Evolutionary conservation across 1,140 invertebrate species (phyloP).

Genomic region (Apocrypta bakeri): DNA sequence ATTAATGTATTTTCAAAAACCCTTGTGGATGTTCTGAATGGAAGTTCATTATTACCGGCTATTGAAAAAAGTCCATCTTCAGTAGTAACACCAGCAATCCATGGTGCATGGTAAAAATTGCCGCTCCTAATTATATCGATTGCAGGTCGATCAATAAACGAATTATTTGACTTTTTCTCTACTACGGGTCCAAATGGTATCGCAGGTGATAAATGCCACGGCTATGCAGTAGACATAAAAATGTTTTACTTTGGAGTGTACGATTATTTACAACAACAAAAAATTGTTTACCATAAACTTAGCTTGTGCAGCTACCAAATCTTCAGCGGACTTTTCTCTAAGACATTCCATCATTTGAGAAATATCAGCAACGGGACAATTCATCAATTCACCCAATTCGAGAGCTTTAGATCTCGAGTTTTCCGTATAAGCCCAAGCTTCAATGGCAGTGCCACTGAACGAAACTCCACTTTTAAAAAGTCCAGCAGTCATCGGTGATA

Average conservation of each 20-base stretch:
- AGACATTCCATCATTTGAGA: conserved; percentile 7
- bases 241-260: no score
- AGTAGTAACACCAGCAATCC: conserved; percentile 75
- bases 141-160: conserved; percentile 77
- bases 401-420: conserved; percentile 79
- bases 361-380: conserved; percentile 74
- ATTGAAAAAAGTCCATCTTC: conserved; percentile 79
- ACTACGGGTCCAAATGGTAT: conserved; percentile 78
- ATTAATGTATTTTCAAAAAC: background rate
- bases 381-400: conserved; percentile 77
- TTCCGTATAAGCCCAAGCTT: conserved; percentile 79
- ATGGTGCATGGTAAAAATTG: conserved; percentile 74
- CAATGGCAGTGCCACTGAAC: conserved; percentile 81
- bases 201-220: conserved; percentile 75
- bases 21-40: conserved; percentile 56
- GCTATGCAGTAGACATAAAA: conserved; percentile 60
- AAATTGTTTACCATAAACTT: conserved; percentile 1
- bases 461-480: conserved; percentile 79
- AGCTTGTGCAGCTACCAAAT: background rate
- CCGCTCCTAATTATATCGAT: conserved; percentile 74
- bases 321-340: background rate
- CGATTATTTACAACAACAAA: no score
- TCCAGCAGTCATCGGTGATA: conserved; percentile 59
- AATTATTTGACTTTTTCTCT: conserved; percentile 71
- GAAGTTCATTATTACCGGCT: conserved; percentile 69